A percentile compares a stretch with the other conserved stretches of the same genome.
Evolutionary conservation across 2,797 vertebrate genomes (phyloP).

Genomic region (Fringilla coelebs): DNA sequence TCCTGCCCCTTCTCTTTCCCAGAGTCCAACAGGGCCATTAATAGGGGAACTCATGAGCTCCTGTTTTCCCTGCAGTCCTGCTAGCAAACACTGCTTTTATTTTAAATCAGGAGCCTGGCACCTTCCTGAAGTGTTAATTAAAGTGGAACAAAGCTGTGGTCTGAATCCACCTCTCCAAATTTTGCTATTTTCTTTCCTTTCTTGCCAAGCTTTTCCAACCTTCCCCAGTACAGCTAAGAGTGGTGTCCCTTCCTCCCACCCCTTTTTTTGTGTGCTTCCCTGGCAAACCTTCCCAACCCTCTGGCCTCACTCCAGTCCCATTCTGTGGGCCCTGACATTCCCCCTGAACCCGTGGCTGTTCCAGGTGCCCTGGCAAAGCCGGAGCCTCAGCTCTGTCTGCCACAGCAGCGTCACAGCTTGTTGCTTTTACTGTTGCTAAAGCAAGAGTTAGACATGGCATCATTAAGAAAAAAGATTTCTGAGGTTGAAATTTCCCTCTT

Average conservation of each 20-base stretch:
- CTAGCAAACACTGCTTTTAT: background rate
- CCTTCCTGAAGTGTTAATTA: background rate
- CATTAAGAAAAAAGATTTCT: background rate
- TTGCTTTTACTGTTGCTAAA: background rate
- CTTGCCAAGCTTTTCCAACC: background rate
- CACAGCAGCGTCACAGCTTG: rapidly evolving
- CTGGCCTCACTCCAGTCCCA: background rate
- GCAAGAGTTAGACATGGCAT: background rate
- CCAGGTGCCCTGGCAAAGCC: background rate
- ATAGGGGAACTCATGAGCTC: background rate
- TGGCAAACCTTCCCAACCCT: background rate
- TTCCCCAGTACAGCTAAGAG: background rate
- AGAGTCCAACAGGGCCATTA: background rate
- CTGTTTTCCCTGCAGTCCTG: background rate
- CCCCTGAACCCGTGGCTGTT: background rate
- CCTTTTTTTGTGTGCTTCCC: background rate
- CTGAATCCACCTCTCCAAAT: background rate
- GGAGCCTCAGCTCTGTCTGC: background rate
- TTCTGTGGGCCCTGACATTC: background rate
- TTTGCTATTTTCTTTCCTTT: background rate
- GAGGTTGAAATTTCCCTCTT: background rate
- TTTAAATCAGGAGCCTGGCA: background rate
- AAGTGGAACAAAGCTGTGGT: background rate
- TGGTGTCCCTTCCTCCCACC: background rate
- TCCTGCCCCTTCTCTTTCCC: background rate